Percentiles rank a stretch among this genome's conserved stretches.
phyloP scores from a whole-genome alignment of 2,888 invertebrate species.

The Campopleginae sp. region DNA sequence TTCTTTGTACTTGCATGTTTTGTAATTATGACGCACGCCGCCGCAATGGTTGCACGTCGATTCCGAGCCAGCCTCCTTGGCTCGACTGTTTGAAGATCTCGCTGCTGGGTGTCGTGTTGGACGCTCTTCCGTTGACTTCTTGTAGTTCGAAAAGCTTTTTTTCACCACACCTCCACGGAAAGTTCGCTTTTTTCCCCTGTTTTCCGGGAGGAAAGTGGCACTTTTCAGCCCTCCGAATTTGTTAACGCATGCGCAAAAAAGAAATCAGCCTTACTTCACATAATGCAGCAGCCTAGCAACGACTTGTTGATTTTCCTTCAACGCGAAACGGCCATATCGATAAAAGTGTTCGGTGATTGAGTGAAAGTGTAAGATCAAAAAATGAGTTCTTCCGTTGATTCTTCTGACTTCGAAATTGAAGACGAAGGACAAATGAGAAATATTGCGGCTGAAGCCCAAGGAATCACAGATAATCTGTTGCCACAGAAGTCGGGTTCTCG shows the following conservation, averaged over 20 bases:
- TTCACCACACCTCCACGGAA: too few relatives aligned
- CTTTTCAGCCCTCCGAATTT: too few relatives aligned
- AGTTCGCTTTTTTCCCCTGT: too few relatives aligned
- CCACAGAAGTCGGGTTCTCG: conserved; percentile 3
- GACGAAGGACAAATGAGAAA: background rate
- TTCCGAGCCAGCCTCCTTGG: conserved; percentile 5
- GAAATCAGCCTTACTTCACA: background rate
- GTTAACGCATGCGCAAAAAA: background rate
- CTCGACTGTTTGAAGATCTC: conserved; percentile 1
- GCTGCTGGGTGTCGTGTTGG: background rate
- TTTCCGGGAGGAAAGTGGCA: too few relatives aligned
- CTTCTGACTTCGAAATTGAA: background rate
- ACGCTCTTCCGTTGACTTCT: background rate
- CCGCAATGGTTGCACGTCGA: conserved; percentile 27
- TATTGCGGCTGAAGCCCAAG: background rate
- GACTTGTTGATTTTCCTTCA: background rate
- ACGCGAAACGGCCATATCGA: background rate
- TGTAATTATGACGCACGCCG: conserved; percentile 23
- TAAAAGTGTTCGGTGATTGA: background rate
- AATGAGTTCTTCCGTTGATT: background rate
- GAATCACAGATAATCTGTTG: background rate
- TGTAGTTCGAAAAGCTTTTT: background rate
- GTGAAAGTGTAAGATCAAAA: background rate
- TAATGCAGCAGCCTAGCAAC: background rate
- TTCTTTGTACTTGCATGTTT: conserved; percentile 28